Conservation (phyloP, 2,797 vertebrate genomes). For the Botia kubotai region DNA sequence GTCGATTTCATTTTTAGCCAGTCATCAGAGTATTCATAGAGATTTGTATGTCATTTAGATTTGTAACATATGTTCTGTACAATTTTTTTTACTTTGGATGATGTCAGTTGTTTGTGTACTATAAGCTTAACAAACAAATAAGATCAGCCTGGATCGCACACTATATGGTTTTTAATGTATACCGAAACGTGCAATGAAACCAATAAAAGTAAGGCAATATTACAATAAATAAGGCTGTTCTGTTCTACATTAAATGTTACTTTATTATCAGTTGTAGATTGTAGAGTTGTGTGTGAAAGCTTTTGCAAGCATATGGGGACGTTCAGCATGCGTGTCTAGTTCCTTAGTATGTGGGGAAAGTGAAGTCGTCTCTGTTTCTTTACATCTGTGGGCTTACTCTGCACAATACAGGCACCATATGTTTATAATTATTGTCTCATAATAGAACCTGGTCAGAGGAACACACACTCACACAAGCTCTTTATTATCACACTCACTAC, state of each 20-base stretch:
- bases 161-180: not conserved
- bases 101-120: not conserved
- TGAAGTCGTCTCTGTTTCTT: conserved; percentile 85
- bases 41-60: not conserved
- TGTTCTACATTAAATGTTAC: not conserved
- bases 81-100: not conserved
- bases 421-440: conserved; percentile 89
- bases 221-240: not conserved
- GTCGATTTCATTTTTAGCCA: not conserved
- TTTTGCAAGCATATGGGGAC: conserved; percentile 10
- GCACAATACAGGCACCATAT: conserved; percentile 85
- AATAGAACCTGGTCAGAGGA: conserved; percentile 87
- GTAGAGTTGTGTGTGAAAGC: not conserved
- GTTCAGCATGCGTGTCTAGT: conserved; percentile 39
- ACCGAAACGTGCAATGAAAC: not conserved
- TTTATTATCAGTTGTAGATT: not conserved
- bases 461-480: conserved; percentile 79
- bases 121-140: not conserved
- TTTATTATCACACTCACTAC: conserved; percentile 74
- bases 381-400: conserved; percentile 86
- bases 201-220: not conserved
- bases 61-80: not conserved
- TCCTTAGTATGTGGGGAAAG: conserved; percentile 72
- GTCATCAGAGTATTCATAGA: not conserved
- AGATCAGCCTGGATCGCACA: not conserved